Conservation (phyloP, 2,113 vertebrate genomes). For the Alectura lathami region DNA sequence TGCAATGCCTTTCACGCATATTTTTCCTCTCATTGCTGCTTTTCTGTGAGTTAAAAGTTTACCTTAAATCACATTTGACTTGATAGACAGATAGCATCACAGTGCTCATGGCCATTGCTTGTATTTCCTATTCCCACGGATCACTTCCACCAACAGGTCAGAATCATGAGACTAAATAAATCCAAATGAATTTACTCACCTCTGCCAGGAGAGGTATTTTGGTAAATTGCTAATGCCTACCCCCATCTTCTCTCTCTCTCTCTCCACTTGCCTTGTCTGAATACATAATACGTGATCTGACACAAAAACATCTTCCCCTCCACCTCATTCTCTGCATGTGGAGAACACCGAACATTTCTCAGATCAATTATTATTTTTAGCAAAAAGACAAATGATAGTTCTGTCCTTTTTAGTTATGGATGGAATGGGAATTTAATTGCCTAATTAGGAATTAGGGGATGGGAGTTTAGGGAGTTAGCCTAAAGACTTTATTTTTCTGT, state of each 20-base stretch:
- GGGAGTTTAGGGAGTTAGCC: not conserved
- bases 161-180: not conserved
- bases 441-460: slow-evolving; percentile 31
- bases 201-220: not conserved
- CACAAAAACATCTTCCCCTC: not conserved
- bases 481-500: slow-evolving; percentile 18
- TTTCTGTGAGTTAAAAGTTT: not conserved
- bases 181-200: not conserved
- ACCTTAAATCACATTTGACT: not conserved
- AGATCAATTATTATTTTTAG: not conserved
- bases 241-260: not conserved
- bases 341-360: not conserved
- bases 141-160: not conserved
- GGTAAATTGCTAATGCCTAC: not conserved
- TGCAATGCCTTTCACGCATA: not conserved
- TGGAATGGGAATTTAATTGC: slow-evolving; percentile 13
- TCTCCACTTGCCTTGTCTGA: not conserved
- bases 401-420: not conserved
- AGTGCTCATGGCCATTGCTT: not conserved
- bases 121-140: not conserved
- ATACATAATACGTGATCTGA: not conserved
- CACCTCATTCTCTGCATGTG: not conserved
- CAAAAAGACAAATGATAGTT: not conserved
- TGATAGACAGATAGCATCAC: not conserved
- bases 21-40: not conserved